Evolutionary conservation across 2,797 vertebrate genomes (phyloP), one percentile per base, ranked within the genome.

Genomic region (Phrynocephalus guinanensis): DNA sequence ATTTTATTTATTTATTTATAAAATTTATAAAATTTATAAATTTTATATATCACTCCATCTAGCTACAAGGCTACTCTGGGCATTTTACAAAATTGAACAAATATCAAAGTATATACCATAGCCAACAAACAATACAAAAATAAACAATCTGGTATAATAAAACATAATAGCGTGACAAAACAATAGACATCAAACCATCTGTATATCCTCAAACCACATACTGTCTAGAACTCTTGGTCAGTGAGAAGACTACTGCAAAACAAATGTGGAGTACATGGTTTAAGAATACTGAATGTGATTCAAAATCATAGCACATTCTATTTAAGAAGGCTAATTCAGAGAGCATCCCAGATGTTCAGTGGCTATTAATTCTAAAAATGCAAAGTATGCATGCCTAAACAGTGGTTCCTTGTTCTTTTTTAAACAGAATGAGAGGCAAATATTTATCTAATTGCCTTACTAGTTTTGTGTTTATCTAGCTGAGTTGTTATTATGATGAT

Each of bases 361-460:
- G 71, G 10, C 24, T 90, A 48, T 22, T 72, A 92, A 82, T 87
- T n/a, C 33, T 67, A 56, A 81, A 88, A 83, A 89, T 86, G n/a
- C 63, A 78, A 81, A 63, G 26, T 0, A 1, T 82, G 20, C 1
- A 56, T 68, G n/a, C 81, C 83, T 22, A 71, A 92, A 85, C 2
- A 1, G 52, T 72, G 2, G 0, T 1, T 79, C 11, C 22, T 67
- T 68, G 2, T 0, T 71, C 0, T 0, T 85, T 87, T 33, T 87
- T 33, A 5, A n/a, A 44, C 13, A 76, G 83, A 92, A 48, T 18
- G 0, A 1, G 0, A 1, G 48, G 5, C 18, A 63, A 63, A 63
- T 20, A 5, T 18, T 63, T 63, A 63, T 63, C 13, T 63, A 63
- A 5, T 63, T 63, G 18, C 60, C 60, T 63, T 63, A 63, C 18